Evolutionary conservation across 2,888 invertebrate species (phyloP).

Genomic region (Orthosia gothica): DNA sequence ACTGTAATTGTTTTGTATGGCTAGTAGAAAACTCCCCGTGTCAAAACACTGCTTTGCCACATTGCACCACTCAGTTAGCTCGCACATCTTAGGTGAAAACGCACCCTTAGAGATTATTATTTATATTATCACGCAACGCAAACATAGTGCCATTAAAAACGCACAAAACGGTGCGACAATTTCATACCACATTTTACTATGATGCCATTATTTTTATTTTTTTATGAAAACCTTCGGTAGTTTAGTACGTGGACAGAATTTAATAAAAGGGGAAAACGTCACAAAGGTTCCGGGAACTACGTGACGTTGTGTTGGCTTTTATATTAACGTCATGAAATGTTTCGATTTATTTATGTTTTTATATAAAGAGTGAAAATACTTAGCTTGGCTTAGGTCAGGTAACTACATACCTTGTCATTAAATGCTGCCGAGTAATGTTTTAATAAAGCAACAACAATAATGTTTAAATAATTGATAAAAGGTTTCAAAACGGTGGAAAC

Average conservation of each 20-base stretch:
- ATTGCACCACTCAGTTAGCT: background rate
- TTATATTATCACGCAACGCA: constrained; percentile 10
- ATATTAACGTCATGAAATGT: constrained; percentile 45
- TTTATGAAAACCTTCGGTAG: constrained; percentile 60
- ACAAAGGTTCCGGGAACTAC: constrained; percentile 54
- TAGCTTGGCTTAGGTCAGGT: background rate
- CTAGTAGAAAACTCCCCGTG: too few species aligned
- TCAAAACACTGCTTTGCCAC: too few species aligned
- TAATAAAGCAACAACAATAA: too few species aligned
- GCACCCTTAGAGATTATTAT: background rate
- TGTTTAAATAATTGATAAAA: too few species aligned
- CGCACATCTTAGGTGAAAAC: background rate
- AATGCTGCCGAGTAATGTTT: too few species aligned
- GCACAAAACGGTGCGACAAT: constrained; percentile 44
- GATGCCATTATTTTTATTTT: constrained; percentile 58
- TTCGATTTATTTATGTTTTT: constrained; percentile 37
- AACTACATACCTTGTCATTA: too few species aligned
- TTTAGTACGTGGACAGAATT: constrained; percentile 58
- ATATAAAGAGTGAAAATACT: background rate
- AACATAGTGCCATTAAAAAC: constrained; percentile 39
- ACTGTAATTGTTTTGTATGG: too few species aligned
- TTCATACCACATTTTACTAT: constrained; percentile 57
- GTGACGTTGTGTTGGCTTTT: constrained; percentile 53
- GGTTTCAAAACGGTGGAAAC: too few species aligned
- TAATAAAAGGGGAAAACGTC: constrained; percentile 57